phyloP scores from a whole-genome alignment of 1,140 invertebrate species.

The Zaprionus ornatus region DNA sequence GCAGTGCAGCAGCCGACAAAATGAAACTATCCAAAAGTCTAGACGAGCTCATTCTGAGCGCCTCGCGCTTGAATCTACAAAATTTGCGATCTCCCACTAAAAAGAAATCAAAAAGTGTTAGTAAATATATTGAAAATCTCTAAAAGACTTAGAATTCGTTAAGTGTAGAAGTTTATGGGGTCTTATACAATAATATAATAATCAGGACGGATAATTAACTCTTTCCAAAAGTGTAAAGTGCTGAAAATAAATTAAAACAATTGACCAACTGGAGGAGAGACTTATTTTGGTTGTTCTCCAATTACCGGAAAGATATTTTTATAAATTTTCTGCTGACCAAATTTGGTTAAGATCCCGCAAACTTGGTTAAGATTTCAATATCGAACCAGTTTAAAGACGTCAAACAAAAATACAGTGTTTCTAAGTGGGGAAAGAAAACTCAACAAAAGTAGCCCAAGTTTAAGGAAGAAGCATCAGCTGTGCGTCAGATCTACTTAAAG shows the following conservation, averaged over 20 bases:
- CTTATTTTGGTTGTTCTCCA: background rate
- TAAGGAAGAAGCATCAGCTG: background rate
- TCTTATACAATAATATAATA: background rate
- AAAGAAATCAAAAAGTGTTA: slow-evolving; percentile 82
- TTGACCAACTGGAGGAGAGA: background rate
- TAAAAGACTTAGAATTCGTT: background rate
- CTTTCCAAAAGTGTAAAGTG: background rate
- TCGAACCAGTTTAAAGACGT: background rate
- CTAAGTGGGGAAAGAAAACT: background rate
- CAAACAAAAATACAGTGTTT: background rate
- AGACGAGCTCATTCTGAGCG: slow-evolving; percentile 77
- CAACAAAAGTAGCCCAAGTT: background rate
- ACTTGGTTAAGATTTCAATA: background rate
- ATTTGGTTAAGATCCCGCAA: background rate
- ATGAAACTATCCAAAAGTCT: slow-evolving; percentile 83
- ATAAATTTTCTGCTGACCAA: slow-evolving; percentile 1
- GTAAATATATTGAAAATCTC: slow-evolving; percentile 29
- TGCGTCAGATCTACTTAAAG: background rate
- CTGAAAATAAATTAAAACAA: background rate
- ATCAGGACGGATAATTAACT: background rate
- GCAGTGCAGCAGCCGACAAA: slow-evolving; percentile 30
- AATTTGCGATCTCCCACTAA: slow-evolving; percentile 75
- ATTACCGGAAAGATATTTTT: slow-evolving; percentile 3
- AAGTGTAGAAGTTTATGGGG: background rate
- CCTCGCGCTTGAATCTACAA: slow-evolving; percentile 77